Base-by-base conservation (phyloP, 2,113 vertebrate species). In the Orientallactaga bullata region DNA sequence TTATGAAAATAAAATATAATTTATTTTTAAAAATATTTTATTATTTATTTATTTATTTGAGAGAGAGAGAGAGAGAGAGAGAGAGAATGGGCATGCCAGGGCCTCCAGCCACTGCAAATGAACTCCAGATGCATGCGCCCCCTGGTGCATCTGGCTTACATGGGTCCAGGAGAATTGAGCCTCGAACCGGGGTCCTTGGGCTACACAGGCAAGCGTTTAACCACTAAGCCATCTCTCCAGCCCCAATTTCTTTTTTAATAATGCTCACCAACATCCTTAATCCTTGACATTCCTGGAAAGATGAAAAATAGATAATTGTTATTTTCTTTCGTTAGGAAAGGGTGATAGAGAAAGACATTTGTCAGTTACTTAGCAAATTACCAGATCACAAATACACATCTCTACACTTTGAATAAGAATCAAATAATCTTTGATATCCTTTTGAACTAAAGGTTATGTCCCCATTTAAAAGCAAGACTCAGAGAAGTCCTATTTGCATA, bases 371-470 rank as follows among this genome's bases (percentile, higher is more conserved):
- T 60, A 88, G 81, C 37, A 96, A 95, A 37, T 83, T 85, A 72
- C 21, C 79, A 90, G 28, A 71, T 91, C 20, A 88, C 32, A 94
- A 92, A 89, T 80, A 23, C 28, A 42, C n/a, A 71, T 16, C 11
- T 79, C 60, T 81, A 37, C 2, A 63, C 26, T 85, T 47, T 84
- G 35, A 18, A 78, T 94, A 74, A 92, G 13, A 85, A 35, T 85
- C 12, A 78, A 74, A 65, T 71, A 66, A 63, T 79, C 26, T 87
- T 93, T 93, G 23, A 93, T 92, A 85, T 85, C 39, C 26, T 5
- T 96, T 96, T 96, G 78, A 97, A 92, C 94, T 95, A 94, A 97
- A 96, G 95, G 88, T 88, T 91, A 93, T 69, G 11, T 92, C 78
- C 69, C 93, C 37, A 90, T 60, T 93, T 91, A 96, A 95, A 97